Percentiles rank a stretch among this genome's conserved stretches.
Evolutionary conservation across 2,888 invertebrate genomes (phyloP).

Genomic region (Bembecia ichneumoniformis): DNA sequence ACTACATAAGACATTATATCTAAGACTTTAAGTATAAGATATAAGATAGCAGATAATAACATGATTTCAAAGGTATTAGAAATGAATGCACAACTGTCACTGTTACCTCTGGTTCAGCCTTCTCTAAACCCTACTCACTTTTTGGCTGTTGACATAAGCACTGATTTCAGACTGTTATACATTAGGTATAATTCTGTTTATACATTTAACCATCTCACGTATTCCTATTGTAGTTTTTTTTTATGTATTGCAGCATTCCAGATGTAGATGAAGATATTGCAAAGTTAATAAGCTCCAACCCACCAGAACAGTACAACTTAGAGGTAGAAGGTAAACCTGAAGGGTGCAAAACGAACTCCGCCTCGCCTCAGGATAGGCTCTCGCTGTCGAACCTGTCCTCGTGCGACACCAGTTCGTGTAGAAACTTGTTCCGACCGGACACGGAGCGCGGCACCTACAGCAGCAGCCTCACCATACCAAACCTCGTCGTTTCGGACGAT

Average conservation of each 20-base stretch:
- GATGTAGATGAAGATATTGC: slow-evolving; percentile 70
- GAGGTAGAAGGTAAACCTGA: slow-evolving; percentile 41
- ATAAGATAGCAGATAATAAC: no score
- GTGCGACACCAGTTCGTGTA: slow-evolving; percentile 64
- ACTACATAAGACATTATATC: no score
- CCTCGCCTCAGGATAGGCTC: slow-evolving; percentile 48
- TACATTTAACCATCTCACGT: no score
- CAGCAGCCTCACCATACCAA: slow-evolving; percentile 65
- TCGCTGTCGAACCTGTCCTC: slow-evolving; percentile 59
- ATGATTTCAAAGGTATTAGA: no score
- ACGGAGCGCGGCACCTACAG: slow-evolving; percentile 41
- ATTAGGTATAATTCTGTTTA: no score
- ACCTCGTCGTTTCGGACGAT: slow-evolving; percentile 62
- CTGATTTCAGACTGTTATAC: no score
- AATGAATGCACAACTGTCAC: no score
- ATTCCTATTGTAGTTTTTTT: no score
- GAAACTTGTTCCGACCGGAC: slow-evolving; percentile 50
- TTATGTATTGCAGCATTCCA: slow-evolving; percentile 53
- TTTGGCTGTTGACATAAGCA: no score
- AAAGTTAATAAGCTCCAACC: slow-evolving; percentile 56
- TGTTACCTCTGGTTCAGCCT: no score
- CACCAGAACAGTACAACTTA: slow-evolving; percentile 36
- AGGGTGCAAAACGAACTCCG: slow-evolving; percentile 37
- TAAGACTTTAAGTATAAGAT: no score
- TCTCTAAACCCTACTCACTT: no score